Percentiles rank a stretch among this genome's conserved stretches.
Evolutionary conservation across 2,888 invertebrate genomes (phyloP).

Genomic region (Spisula subtruncata): DNA sequence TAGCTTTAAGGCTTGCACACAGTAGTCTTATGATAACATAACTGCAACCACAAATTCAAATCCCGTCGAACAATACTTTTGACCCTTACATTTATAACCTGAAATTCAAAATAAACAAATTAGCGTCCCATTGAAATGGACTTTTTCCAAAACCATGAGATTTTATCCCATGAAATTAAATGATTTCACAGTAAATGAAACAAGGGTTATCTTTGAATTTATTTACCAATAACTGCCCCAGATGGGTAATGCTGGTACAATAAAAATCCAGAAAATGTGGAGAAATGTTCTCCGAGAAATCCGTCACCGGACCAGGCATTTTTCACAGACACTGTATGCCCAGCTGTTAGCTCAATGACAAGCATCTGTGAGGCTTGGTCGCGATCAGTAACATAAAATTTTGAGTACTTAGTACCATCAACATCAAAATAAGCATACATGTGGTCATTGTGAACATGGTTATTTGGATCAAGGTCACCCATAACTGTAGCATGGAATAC

Average conservation of each 20-base stretch:
- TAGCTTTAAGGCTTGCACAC: too few species aligned
- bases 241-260: not conserved
- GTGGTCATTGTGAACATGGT: not conserved
- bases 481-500: slow-evolving; percentile 2
- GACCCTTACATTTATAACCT: too few species aligned
- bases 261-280: not conserved
- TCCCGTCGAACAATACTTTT: too few species aligned
- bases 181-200: too few species aligned
- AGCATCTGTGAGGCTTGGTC: not conserved
- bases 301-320: not conserved
- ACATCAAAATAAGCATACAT: not conserved
- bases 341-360: not conserved
- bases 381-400: not conserved
- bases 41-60: too few species aligned
- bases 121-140: too few species aligned
- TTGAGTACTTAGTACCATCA: not conserved
- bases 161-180: too few species aligned
- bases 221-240: too few species aligned
- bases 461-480: not conserved
- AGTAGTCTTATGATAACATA: too few species aligned
- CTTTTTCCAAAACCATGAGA: too few species aligned
- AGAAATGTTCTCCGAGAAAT: not conserved
- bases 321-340: not conserved
- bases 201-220: too few species aligned
- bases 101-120: too few species aligned